Percentiles rank a stretch among this genome's conserved stretches.
phyloP scores from a whole-genome alignment of 2,113 vertebrate species.

The Donacobius atricapilla region DNA sequence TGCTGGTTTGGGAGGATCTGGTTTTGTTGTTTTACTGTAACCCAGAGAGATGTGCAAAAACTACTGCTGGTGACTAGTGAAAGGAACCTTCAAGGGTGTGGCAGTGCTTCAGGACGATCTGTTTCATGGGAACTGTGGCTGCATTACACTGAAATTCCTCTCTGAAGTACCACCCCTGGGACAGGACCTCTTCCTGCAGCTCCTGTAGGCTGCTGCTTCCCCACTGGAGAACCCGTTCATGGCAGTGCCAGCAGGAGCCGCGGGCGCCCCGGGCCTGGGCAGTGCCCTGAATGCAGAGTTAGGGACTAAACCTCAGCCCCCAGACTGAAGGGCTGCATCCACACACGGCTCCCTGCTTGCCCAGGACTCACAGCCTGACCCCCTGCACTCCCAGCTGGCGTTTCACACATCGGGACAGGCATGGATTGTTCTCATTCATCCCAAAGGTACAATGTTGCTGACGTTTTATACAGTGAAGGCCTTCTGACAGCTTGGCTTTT shows the following conservation, averaged over 20 bases:
- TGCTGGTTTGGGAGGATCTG: background rate
- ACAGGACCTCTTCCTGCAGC: background rate
- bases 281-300: background rate
- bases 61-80: background rate
- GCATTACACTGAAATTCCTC: background rate
- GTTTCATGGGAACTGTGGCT: background rate
- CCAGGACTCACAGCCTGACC: background rate
- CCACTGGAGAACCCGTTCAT: fast-evolving
- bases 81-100: background rate
- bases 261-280: background rate
- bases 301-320: background rate
- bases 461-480: background rate
- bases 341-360: background rate
- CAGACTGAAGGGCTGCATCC: background rate
- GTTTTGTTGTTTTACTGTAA: background rate
- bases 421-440: background rate
- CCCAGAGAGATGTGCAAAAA: background rate
- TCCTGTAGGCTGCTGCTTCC: background rate
- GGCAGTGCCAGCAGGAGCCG: background rate
- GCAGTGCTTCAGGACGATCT: background rate
- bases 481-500: background rate
- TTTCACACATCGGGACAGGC: background rate
- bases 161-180: background rate
- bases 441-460: background rate
- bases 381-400: fast-evolving